phyloP scores from a whole-genome alignment of 2,888 invertebrate species.

The Panorpa germanica region DNA sequence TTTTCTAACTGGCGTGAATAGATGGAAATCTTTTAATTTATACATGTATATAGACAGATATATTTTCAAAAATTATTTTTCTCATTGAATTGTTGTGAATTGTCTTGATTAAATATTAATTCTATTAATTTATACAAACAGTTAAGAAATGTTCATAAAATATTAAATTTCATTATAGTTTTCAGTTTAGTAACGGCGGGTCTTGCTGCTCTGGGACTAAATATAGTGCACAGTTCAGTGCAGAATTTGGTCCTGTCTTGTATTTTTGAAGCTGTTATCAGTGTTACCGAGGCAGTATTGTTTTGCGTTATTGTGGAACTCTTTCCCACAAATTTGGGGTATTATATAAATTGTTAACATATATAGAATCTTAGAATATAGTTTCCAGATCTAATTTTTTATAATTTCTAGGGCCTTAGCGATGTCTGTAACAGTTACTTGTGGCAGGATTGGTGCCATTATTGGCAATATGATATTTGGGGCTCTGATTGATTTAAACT shows the following conservation, averaged over 20 bases:
- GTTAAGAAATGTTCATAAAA: too few relatives aligned
- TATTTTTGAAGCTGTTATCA: slow-evolving; percentile 36
- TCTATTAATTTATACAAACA: too few relatives aligned
- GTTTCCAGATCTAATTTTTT: slow-evolving; percentile 7
- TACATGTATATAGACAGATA: background rate
- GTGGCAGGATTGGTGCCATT: slow-evolving; percentile 36
- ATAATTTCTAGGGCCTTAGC: slow-evolving; percentile 30
- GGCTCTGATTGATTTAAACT: slow-evolving; percentile 32
- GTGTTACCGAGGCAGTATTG: slow-evolving; percentile 37
- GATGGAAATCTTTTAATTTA: too few relatives aligned
- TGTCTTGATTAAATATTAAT: too few relatives aligned
- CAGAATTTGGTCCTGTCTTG: slow-evolving; percentile 35
- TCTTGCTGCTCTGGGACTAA: slow-evolving; percentile 30
- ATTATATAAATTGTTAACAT: slow-evolving; percentile 14
- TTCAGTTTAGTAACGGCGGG: slow-evolving; percentile 34
- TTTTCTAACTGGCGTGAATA: too few relatives aligned
- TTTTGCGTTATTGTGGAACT: slow-evolving; percentile 40
- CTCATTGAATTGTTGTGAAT: too few relatives aligned
- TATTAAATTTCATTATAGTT: slow-evolving; percentile 22
- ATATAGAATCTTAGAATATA: slow-evolving; percentile 6
- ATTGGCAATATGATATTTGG: slow-evolving; percentile 38
- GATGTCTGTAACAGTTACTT: slow-evolving; percentile 36
- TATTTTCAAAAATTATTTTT: slow-evolving; percentile 2
- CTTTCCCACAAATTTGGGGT: slow-evolving; percentile 35
- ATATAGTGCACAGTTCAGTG: slow-evolving; percentile 30